phyloP scores from a whole-genome alignment of 2,113 vertebrate species.

The Marcusenius ussheri region DNA sequence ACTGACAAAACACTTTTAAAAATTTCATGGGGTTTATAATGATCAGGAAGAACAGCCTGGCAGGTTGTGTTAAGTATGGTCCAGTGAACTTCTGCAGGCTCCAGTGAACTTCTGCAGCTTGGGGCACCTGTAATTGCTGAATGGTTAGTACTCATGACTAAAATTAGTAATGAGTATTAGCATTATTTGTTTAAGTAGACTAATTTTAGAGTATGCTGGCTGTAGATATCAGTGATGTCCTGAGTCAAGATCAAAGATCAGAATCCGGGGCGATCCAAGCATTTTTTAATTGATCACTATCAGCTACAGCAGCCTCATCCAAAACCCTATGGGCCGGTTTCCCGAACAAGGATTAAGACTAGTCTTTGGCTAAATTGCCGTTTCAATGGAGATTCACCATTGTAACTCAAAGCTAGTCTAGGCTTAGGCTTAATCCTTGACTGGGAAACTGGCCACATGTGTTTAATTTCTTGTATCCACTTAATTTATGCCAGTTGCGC shows the following conservation, averaged over 20 bases:
- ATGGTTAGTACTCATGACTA: neutral
- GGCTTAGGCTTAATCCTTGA: too few relatives aligned
- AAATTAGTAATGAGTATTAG: neutral
- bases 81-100: neutral
- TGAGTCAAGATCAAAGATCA: neutral
- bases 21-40: neutral
- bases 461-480: neutral
- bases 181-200: neutral
- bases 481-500: too few relatives aligned
- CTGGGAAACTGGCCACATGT: too few relatives aligned
- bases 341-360: too few relatives aligned
- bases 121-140: neutral
- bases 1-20: neutral
- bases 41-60: neutral
- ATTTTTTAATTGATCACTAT: neutral
- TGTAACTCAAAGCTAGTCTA: too few relatives aligned
- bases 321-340: neutral
- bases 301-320: neutral
- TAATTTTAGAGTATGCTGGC: neutral
- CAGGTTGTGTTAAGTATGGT: neutral
- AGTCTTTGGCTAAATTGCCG: too few relatives aligned
- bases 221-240: neutral
- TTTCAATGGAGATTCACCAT: too few relatives aligned
- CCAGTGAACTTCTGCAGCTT: neutral
- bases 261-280: neutral